These are phyloP conservation scores for Bambusicola thoracicus DNA, from an alignment of 2,113 vertebrate species.

Conservation along the genomic window DNA sequence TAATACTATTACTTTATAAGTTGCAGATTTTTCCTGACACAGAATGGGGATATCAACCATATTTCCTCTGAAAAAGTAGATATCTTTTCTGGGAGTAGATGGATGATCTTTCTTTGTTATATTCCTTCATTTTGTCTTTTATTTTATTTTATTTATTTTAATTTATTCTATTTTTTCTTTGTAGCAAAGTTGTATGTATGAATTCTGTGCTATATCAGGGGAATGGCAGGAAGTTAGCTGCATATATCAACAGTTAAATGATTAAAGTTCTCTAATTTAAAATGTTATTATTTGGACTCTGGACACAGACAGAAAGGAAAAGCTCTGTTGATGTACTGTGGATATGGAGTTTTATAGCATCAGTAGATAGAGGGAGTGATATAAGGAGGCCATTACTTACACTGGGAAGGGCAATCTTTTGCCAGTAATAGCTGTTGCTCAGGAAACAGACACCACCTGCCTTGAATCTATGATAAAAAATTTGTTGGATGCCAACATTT, in stretches of 20 bases:
- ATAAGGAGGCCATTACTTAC: conserved; percentile 53
- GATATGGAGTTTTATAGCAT: conserved; percentile 41
- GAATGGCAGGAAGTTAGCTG: neutral
- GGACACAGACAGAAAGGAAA: neutral
- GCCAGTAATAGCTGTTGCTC: conserved; percentile 51
- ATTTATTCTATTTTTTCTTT: neutral
- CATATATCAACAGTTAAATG: conserved; percentile 18
- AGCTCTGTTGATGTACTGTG: neutral
- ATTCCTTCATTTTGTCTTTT: neutral
- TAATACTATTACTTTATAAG: neutral
- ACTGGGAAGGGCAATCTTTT: conserved; percentile 57
- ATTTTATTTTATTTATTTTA: neutral
- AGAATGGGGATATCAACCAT: neutral
- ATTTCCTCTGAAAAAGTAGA: neutral
- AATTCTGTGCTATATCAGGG: neutral
- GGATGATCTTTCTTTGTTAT: neutral
- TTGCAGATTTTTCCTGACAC: neutral
- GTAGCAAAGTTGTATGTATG: neutral
- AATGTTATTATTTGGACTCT: conserved; percentile 18
- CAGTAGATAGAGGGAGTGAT: conserved; percentile 2
- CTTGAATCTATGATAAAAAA: conserved; percentile 37
- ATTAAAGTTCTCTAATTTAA: conserved; percentile 54
- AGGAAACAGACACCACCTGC: conserved; percentile 44
- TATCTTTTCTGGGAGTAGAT: fast-evolving
- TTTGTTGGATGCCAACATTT: neutral